phyloP scores from a whole-genome alignment of 2,113 vertebrate genomes.

The Barnardius zonarius region DNA sequence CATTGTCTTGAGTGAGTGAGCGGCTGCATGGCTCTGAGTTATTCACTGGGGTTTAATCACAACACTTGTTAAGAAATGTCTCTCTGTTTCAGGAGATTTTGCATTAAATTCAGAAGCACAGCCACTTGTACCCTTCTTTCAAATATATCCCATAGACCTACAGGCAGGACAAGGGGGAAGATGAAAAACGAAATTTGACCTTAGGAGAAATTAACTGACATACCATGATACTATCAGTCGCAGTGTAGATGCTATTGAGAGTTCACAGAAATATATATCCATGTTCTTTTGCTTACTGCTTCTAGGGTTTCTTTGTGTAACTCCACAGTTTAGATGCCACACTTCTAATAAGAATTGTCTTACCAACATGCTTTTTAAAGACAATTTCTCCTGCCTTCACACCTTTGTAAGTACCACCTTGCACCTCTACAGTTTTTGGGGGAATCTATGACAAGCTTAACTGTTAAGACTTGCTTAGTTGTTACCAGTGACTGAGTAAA shows the following conservation, averaged over 20 bases:
- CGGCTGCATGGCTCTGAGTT: background rate
- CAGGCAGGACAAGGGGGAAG: background rate
- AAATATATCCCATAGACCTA: background rate
- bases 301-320: background rate
- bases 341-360: background rate
- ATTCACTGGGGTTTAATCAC: background rate
- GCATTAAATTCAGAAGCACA: background rate
- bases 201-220: background rate
- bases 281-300: background rate
- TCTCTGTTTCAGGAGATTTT: background rate
- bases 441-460: background rate
- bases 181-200: background rate
- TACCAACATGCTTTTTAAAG: background rate
- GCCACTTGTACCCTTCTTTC: background rate
- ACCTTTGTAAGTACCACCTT: background rate
- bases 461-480: background rate
- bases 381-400: background rate
- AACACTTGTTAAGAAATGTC: background rate
- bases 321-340: background rate
- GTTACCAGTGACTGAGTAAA: background rate
- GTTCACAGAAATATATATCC: background rate
- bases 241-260: accelerated
- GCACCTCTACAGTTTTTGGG: background rate
- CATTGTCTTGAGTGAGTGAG: background rate
- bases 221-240: background rate